Conservation (phyloP, 2,797 vertebrate species). For the Cyprinella venusta region DNA sequence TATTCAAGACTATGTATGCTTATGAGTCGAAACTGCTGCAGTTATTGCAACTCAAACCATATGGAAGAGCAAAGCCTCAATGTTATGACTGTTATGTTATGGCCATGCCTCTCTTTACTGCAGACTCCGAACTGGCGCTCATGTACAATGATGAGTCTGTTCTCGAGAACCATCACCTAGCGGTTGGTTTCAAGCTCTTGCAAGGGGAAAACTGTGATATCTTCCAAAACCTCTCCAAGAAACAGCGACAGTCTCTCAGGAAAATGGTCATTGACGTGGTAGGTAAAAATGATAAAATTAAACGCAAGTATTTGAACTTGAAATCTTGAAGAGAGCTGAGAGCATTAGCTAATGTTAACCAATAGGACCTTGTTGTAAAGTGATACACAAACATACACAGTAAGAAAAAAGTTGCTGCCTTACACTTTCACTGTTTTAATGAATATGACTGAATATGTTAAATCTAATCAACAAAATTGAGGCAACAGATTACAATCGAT, state of each 20-base stretch:
- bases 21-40: conserved; percentile 22
- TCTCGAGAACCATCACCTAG: conserved; percentile 97
- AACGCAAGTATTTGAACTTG: background rate
- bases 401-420: no score
- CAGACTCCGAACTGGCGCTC: conserved; percentile 96
- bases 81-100: conserved; percentile 9
- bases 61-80: conserved; percentile 38
- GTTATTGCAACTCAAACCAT: conserved; percentile 48
- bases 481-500: no score
- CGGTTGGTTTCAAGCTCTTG: conserved; percentile 97
- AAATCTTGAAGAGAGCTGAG: background rate
- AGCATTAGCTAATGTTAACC: background rate
- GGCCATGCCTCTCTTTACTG: conserved; percentile 25
- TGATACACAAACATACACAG: no score
- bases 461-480: no score
- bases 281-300: conserved; percentile 49
- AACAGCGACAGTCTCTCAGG: conserved; percentile 90
- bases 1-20: background rate
- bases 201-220: conserved; percentile 98
- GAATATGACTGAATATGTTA: no score
- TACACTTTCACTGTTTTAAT: no score
- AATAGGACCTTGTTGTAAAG: background rate
- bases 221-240: conserved; percentile 97
- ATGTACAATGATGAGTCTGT: conserved; percentile 99
- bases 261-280: conserved; percentile 99